Evolutionary conservation across 2,888 invertebrate genomes (phyloP), one percentile per base, ranked within the genome.

Genomic region (Ceriagrion tenellum): DNA sequence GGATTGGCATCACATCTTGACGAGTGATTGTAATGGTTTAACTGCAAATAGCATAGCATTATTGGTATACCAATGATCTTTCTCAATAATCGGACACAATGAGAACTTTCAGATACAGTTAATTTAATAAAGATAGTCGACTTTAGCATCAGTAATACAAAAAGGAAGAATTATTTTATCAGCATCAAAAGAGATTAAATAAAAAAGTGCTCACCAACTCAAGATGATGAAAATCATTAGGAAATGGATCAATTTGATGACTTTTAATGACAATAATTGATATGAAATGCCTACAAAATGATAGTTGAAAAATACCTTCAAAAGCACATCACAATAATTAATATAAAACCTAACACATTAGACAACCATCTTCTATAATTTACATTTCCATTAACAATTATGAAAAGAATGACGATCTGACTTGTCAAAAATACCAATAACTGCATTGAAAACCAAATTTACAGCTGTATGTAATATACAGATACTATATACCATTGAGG

Each of bases 281-380:
- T 59, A 91, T 91, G 90, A 91, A 59, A 59, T 59, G 59, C 56
- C 90, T 91, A 91, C 90, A 91, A 91, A 91, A 91, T 91, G 90
- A 91, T 59, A 91, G 56, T 91, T 91, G 55, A 59, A 59, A 59
- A 91, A 91, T 59, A 91, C 63, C 93, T 93, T 93, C 69, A 93
- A 74, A 47, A 93, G 93, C 69, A 74, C 93, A 93, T 93, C 69
- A 93, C 69, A 93, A 69, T 93, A 69, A 69, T 69, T 69, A 93
- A 93, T 69, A 69, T 69, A 93, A 93, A 93, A 47, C 47, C 69
- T 69, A 59, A 93, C 10, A 55, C 47, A n/a, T 93, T 47, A 93
- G 69, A 69, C 63, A 69, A 47, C 40, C 93, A 93, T 69, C 81
- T 81, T 81, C 81, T 81, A 81, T 81, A 35, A 63, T 69, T 47